A percentile compares a stretch with the other conserved stretches of the same genome.
phyloP scores from a whole-genome alignment of 2,888 invertebrate genomes.

The Lepidochitona cinerea region DNA sequence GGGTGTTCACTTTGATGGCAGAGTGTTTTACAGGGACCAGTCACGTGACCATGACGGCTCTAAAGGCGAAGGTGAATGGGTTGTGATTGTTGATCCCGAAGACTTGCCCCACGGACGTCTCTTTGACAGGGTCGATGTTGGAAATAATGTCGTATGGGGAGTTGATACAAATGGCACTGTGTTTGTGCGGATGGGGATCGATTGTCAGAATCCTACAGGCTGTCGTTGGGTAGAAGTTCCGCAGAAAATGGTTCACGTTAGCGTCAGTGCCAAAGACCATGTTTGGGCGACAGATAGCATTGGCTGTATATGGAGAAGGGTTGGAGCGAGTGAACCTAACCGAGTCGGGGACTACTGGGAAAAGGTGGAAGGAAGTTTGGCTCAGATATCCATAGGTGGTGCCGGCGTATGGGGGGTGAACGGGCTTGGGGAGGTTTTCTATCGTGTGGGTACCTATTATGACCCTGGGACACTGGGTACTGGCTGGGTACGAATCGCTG shows the following conservation, averaged over 20 bases:
- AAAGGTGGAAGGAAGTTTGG: not conserved
- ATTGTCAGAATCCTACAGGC: not conserved
- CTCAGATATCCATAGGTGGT: not conserved
- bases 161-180: not conserved
- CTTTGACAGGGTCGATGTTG: not conserved
- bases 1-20: not conserved
- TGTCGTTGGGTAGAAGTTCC: not conserved
- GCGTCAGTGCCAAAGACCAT: not conserved
- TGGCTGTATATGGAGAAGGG: not conserved
- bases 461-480: not conserved
- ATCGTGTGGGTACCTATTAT: not conserved
- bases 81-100: not conserved
- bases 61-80: not conserved
- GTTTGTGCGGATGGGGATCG: not conserved
- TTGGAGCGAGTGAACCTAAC: not conserved
- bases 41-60: not conserved
- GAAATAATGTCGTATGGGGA: not conserved
- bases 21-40: not conserved
- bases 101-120: not conserved
- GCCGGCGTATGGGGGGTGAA: constrained; percentile 1
- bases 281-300: not conserved
- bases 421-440: not conserved
- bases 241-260: not conserved
- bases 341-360: not conserved
- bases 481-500: not conserved